These are phyloP conservation scores for Akabosia matsudoensis DNA, from an alignment of 1,140 invertebrate genomes.

Conservation along the genomic window DNA sequence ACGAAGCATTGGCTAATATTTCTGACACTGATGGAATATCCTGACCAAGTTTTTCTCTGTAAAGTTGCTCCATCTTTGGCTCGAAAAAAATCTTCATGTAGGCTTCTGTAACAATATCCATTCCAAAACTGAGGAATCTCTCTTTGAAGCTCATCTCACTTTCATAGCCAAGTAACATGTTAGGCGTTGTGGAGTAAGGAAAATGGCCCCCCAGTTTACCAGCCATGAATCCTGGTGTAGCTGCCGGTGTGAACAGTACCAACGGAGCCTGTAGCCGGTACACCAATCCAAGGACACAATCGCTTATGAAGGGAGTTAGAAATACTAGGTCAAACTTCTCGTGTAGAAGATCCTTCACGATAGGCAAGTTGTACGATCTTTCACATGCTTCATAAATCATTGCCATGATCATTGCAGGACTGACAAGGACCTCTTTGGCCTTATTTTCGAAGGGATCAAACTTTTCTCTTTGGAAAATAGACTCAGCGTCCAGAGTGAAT, in stretches of 20 bases:
- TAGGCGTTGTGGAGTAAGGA: constrained; percentile 25
- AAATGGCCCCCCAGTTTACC: constrained; percentile 18
- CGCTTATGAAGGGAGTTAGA: constrained; percentile 18
- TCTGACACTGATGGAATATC: constrained; percentile 8
- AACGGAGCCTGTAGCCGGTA: constrained; percentile 16
- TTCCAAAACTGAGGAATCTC: constrained; percentile 20
- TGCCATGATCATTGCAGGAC: background rate
- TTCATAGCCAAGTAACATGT: background rate
- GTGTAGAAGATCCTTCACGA: background rate
- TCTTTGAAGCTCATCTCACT: constrained; percentile 33
- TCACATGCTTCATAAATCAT: background rate
- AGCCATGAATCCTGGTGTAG: background rate
- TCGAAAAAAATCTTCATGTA: background rate
- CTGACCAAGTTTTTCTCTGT: constrained; percentile 40
- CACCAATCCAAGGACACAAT: constrained; percentile 21
- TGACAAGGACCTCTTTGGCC: background rate
- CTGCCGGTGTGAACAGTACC: background rate
- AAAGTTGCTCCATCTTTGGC: constrained; percentile 38
- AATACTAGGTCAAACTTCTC: constrained; percentile 27
- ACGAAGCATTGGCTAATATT: constrained; percentile 33
- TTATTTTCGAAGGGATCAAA: constrained; percentile 26
- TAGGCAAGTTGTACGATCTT: background rate
- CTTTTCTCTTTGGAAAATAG: background rate
- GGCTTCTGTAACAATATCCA: background rate
- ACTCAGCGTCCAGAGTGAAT: constrained; percentile 14